Evolutionary conservation across 2,888 invertebrate species (phyloP).

Genomic region (Andrena praecox): DNA sequence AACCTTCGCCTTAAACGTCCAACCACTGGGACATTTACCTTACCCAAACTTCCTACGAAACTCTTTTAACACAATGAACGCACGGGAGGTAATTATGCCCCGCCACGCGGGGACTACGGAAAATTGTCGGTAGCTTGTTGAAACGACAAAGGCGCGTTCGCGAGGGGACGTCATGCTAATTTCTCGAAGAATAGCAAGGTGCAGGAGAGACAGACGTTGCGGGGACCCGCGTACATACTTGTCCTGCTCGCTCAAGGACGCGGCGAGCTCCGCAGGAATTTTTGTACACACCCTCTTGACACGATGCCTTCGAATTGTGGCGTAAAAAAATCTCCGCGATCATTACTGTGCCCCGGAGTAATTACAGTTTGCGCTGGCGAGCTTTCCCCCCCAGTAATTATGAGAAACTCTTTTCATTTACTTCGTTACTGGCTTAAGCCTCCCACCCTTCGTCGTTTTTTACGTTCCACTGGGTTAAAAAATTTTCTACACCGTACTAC

Average conservation of each 20-base stretch:
- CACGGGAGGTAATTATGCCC: slow-evolving; percentile 13
- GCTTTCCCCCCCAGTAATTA: background rate
- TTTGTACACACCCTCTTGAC: background rate
- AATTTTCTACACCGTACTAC: no score
- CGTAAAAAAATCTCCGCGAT: background rate
- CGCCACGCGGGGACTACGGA: background rate
- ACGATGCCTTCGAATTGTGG: background rate
- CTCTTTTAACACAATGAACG: no score
- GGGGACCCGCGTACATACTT: background rate
- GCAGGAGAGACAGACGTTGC: background rate
- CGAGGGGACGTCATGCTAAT: slow-evolving; percentile 14
- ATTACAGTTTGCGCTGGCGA: background rate
- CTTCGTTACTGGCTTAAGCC: background rate
- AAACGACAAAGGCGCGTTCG: slow-evolving; percentile 1
- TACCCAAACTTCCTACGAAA: no score
- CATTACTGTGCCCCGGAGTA: background rate
- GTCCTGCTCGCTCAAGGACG: background rate
- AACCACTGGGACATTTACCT: no score
- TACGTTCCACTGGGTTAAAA: no score
- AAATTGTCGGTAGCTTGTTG: slow-evolving; percentile 8
- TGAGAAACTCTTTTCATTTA: background rate
- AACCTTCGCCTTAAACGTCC: no score
- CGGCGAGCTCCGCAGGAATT: background rate
- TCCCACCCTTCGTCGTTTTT: no score
- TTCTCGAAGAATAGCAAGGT: background rate